phyloP scores from a whole-genome alignment of 1,140 invertebrate genomes.

The Rhynchophorus ferrugineus region DNA sequence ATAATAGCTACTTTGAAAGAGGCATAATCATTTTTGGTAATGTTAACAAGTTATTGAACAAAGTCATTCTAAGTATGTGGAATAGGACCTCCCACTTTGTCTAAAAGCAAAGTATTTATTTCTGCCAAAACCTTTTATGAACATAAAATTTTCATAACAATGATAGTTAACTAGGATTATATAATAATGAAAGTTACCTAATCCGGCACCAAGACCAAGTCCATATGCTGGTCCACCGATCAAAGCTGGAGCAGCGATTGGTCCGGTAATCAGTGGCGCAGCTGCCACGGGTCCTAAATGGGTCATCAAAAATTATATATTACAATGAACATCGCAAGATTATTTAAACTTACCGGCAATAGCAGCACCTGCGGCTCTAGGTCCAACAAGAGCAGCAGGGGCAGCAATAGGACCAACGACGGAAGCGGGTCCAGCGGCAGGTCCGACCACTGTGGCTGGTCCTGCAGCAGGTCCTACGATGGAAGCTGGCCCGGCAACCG shows the following conservation, averaged over 20 bases:
- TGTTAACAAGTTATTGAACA: too few relatives aligned
- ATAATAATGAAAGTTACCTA: too few relatives aligned
- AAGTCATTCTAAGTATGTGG: too few relatives aligned
- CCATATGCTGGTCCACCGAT: slow-evolving; percentile 8
- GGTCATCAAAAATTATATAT: too few relatives aligned
- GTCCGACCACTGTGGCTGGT: background rate
- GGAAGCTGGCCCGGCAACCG: slow-evolving; percentile 2
- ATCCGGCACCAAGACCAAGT: background rate
- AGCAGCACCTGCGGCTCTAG: slow-evolving; percentile 1
- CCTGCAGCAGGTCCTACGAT: slow-evolving; percentile 6
- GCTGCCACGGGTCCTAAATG: background rate
- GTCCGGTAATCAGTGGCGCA: slow-evolving; percentile 9
- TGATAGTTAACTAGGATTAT: too few relatives aligned
- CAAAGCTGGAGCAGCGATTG: slow-evolving; percentile 5
- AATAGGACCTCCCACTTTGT: too few relatives aligned
- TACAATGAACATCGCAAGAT: too few relatives aligned
- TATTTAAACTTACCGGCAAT: slow-evolving; percentile 1
- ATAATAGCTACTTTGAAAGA: too few relatives aligned
- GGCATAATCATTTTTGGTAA: too few relatives aligned
- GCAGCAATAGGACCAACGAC: slow-evolving; percentile 6
- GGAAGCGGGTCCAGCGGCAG: slow-evolving; percentile 4
- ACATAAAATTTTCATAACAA: too few relatives aligned
- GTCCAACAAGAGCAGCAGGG: slow-evolving; percentile 6
- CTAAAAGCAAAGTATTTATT: too few relatives aligned
- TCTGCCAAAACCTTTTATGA: too few relatives aligned